Percentiles rank a stretch among this genome's conserved stretches.
Conservation (phyloP, 1,140 invertebrate species). For the Tetranychus cinnabarinus region DNA sequence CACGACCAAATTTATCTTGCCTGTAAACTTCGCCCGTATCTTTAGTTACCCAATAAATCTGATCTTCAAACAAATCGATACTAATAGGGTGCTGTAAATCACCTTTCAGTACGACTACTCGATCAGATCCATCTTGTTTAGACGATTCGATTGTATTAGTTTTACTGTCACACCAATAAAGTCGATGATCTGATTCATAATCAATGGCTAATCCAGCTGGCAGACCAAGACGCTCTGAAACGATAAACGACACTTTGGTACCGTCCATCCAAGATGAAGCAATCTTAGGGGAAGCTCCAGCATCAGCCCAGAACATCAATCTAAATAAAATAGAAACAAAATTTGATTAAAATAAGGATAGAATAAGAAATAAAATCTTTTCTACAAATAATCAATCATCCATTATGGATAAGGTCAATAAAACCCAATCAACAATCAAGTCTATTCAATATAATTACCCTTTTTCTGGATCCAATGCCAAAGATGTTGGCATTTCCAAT, state of each 20-base stretch:
- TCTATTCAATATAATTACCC: conserved; percentile 16
- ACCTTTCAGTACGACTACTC: conserved; percentile 26
- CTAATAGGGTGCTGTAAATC: conserved; percentile 42
- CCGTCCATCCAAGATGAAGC: conserved; percentile 89
- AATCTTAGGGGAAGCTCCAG: conserved; percentile 35
- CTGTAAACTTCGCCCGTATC: conserved; percentile 54
- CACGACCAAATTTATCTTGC: conserved; percentile 86
- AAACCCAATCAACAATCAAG: no score
- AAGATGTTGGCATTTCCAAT: conserved; percentile 53
- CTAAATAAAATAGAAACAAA: no score
- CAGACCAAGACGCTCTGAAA: conserved; percentile 46
- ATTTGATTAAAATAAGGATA: no score
- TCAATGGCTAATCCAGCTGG: conserved; percentile 75
- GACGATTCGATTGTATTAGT: conserved; percentile 76
- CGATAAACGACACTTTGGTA: conserved; percentile 46
- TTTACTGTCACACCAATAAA: conserved; percentile 91
- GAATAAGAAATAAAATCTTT: no score
- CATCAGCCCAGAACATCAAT: conserved; percentile 44
- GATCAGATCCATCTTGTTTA: conserved; percentile 49
- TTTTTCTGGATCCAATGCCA: conserved; percentile 58
- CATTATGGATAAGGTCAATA: no score
- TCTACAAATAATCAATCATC: no score
- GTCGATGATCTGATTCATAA: conserved; percentile 50
- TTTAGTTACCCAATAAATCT: conserved; percentile 61
- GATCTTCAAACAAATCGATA: conserved; percentile 73